A percentile compares a stretch with the other conserved stretches of the same genome.
Evolutionary conservation across 2,113 vertebrate species (phyloP).

Genomic region (Synodontis membranacea): DNA sequence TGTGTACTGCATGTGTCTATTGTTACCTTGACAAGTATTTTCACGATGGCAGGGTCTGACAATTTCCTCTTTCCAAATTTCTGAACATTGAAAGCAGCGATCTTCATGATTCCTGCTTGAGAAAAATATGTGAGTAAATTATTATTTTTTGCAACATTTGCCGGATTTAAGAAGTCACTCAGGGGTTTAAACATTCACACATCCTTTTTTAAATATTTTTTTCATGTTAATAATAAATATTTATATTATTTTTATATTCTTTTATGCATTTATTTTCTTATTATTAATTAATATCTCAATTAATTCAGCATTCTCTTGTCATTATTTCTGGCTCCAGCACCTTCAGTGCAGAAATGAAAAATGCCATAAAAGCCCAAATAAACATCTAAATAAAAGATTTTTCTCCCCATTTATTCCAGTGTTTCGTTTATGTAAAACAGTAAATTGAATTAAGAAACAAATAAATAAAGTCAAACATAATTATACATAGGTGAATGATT

Average conservation of each 20-base stretch:
- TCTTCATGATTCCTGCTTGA: constrained; percentile 56
- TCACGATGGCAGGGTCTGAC: constrained; percentile 27
- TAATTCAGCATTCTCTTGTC: background rate
- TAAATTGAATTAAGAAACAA: background rate
- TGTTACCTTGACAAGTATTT: constrained; percentile 47
- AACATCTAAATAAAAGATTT: background rate
- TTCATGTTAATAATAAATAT: background rate
- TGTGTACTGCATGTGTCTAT: background rate
- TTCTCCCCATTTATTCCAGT: background rate
- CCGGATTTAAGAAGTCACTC: background rate
- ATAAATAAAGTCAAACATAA: background rate
- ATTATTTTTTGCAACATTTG: background rate
- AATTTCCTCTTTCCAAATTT: constrained; percentile 59
- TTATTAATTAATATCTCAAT: background rate
- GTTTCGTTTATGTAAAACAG: background rate
- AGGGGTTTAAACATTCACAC: background rate
- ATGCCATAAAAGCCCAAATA: background rate
- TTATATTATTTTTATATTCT: background rate
- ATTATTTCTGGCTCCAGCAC: too few species aligned
- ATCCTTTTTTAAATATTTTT: background rate
- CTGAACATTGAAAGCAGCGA: constrained; percentile 60
- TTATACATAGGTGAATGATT: background rate
- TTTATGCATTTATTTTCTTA: background rate
- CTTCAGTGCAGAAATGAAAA: background rate
- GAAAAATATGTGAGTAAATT: background rate